Conservation (phyloP, 2,113 vertebrate genomes). For the Mungos mungo region DNA sequence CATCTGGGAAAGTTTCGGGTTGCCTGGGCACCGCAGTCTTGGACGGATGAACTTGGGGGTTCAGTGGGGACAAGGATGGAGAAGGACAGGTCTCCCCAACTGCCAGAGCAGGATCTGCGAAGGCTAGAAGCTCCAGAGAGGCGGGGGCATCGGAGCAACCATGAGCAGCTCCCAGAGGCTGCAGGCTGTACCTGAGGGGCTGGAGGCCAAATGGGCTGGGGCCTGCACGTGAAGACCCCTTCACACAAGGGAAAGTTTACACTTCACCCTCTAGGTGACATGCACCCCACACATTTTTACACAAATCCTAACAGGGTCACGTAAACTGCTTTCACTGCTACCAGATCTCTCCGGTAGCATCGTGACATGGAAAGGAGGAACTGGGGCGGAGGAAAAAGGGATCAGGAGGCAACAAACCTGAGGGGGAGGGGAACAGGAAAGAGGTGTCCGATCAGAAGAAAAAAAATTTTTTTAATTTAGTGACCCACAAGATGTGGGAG, state of each 20-base stretch:
- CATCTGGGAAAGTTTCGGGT: not conserved
- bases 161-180: not conserved
- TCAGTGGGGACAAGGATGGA: not conserved
- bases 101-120: not conserved
- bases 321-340: not conserved
- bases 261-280: not conserved
- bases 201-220: rapidly evolving
- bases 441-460: not conserved
- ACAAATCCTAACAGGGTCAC: not conserved
- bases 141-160: not conserved
- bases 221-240: not conserved
- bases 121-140: not conserved
- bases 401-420: not conserved
- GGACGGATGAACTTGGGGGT: not conserved
- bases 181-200: rapidly evolving
- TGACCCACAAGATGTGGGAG: not conserved
- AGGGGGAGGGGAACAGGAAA: not conserved
- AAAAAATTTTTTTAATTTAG: not conserved
- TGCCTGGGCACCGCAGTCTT: not conserved
- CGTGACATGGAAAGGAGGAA: not conserved
- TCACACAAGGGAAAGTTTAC: rapidly evolving
- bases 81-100: not conserved
- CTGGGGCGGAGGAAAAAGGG: not conserved
- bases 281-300: not conserved
- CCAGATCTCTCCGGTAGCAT: not conserved